Evolutionary conservation across 2,113 vertebrate genomes (phyloP).

Genomic region (Urocitellus parryii): DNA sequence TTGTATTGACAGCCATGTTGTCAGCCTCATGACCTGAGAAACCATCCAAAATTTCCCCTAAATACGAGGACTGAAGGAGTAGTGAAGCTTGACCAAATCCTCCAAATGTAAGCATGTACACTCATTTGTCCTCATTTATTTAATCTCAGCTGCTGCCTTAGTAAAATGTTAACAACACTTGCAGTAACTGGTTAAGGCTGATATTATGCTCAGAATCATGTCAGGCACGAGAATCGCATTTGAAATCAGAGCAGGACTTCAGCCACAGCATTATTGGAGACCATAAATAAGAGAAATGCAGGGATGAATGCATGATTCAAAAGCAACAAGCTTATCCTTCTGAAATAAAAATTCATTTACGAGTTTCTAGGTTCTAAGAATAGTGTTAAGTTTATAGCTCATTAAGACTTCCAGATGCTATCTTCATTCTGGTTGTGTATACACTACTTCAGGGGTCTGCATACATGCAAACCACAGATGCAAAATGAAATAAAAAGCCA

Average conservation of each 20-base stretch:
- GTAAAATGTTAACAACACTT: neutral
- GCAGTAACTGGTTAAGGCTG: neutral
- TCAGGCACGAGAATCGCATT: neutral
- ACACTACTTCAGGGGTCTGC: neutral
- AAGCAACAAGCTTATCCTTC: constrained; percentile 56
- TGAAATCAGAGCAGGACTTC: constrained; percentile 46
- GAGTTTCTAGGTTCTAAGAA: constrained; percentile 59
- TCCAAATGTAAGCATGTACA: neutral
- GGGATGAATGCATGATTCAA: constrained; percentile 66
- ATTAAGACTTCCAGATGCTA: constrained; percentile 66
- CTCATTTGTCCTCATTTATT: neutral
- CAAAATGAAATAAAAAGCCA: constrained; percentile 29
- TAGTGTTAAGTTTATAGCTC: constrained; percentile 45
- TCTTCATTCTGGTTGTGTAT: constrained; percentile 22
- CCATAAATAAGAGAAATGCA: constrained; percentile 57
- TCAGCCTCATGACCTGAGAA: neutral
- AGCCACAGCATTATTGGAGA: neutral
- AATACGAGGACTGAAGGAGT: neutral
- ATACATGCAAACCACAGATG: constrained; percentile 27
- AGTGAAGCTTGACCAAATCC: neutral
- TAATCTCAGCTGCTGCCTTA: neutral
- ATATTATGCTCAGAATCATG: neutral
- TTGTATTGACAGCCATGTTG: no score
- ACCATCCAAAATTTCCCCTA: neutral
- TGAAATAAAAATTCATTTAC: constrained; percentile 57